Evolutionary conservation across 2,113 vertebrate genomes (phyloP).

Genomic region (Upupa epops): DNA sequence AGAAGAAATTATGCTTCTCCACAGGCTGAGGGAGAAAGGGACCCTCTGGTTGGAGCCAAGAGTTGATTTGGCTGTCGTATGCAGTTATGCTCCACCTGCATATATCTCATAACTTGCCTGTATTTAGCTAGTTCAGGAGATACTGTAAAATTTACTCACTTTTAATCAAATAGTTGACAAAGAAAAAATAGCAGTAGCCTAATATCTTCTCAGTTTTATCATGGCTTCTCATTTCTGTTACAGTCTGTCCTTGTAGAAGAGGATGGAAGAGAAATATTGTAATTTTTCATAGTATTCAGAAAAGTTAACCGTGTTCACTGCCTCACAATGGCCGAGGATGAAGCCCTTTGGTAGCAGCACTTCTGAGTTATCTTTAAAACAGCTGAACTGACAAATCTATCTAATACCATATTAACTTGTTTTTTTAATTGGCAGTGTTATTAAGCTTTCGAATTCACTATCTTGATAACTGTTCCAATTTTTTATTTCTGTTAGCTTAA

Average conservation of each 20-base stretch:
- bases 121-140: not conserved
- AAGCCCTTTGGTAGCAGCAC: not conserved
- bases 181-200: not conserved
- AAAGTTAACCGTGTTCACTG: not conserved
- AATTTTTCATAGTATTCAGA: not conserved
- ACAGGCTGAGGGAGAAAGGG: not conserved
- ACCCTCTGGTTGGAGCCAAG: conserved; percentile 3
- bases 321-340: not conserved
- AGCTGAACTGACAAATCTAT: not conserved
- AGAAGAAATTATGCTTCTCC: not conserved
- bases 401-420: not conserved
- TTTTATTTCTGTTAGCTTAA: not conserved
- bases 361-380: not conserved
- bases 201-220: not conserved
- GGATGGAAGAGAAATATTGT: not conserved
- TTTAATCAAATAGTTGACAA: not conserved
- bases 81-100: not conserved
- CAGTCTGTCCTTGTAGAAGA: not conserved
- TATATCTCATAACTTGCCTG: not conserved
- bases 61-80: not conserved
- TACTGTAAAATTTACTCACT: not conserved
- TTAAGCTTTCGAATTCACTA: not conserved
- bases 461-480: not conserved
- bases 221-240: not conserved
- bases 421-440: not conserved